Percentiles rank a stretch among this genome's conserved stretches.
Conservation (phyloP, 2,888 invertebrate species). For the Podabrus alpinus region DNA sequence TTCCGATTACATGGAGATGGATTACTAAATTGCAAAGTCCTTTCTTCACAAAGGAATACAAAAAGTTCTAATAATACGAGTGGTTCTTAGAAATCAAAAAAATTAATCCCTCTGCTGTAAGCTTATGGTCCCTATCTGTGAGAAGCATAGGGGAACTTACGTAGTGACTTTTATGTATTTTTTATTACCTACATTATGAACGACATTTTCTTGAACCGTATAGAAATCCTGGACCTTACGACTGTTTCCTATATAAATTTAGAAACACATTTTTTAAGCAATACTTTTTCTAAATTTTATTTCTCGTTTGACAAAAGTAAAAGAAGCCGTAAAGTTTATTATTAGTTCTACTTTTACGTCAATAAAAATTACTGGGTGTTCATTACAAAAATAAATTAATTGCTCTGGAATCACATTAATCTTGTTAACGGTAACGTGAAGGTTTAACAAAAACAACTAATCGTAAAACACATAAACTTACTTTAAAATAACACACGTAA, state of each 20-base stretch:
- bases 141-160: background rate
- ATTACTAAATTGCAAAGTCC: background rate
- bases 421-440: background rate
- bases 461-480: background rate
- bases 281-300: background rate
- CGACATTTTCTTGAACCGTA: background rate
- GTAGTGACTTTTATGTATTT: background rate
- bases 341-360: background rate
- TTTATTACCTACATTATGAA: background rate
- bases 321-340: background rate
- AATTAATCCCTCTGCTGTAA: background rate
- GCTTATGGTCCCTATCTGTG: background rate
- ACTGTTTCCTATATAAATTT: background rate
- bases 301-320: background rate
- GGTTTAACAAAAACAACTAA: background rate
- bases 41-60: background rate
- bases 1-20: background rate
- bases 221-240: background rate
- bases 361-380: background rate
- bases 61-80: background rate
- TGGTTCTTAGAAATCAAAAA: background rate
- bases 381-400: background rate
- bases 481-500: background rate
- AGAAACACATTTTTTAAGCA: background rate
- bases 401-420: background rate